phyloP scores from a whole-genome alignment of 2,113 vertebrate genomes.

The Potamarius usumacintae region DNA sequence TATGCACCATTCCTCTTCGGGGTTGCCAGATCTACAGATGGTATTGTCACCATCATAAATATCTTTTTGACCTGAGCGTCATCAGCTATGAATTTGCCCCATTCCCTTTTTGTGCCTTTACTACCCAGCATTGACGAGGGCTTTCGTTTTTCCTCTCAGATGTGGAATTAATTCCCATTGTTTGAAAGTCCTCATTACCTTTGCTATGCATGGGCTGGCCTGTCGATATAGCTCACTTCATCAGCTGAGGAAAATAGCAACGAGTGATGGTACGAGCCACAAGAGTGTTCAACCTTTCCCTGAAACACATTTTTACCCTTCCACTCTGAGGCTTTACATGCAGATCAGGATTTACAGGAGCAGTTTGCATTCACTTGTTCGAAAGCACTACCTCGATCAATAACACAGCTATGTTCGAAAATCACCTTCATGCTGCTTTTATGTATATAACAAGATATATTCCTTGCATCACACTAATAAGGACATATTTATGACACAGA shows the following conservation, averaged over 20 bases:
- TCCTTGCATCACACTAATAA: constrained; percentile 21
- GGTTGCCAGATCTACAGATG: constrained; percentile 14
- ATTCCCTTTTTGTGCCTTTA: constrained; percentile 36
- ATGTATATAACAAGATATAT: constrained; percentile 22
- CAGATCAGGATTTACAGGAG: constrained; percentile 22
- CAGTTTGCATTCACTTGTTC: constrained; percentile 11
- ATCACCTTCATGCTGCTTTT: constrained; percentile 19
- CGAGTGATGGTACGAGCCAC: constrained; percentile 3
- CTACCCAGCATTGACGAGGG: constrained; percentile 31
- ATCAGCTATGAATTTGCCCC: constrained; percentile 36
- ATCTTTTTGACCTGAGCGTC: constrained; percentile 42
- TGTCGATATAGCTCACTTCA: constrained; percentile 32
- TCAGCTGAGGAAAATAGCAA: constrained; percentile 31
- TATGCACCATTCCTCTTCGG: not conserved
- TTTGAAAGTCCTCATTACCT: constrained; percentile 28
- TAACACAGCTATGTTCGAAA: constrained; percentile 5
- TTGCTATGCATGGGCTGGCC: constrained; percentile 37
- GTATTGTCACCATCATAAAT: constrained; percentile 38
- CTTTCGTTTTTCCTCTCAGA: constrained; percentile 11
- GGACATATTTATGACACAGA: constrained; percentile 29
- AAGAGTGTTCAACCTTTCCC: constrained; percentile 28
- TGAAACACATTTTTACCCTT: constrained; percentile 31
- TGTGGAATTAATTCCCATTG: constrained; percentile 42
- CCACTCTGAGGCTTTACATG: constrained; percentile 6
- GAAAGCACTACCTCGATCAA: constrained; percentile 33